A percentile compares a stretch with the other conserved stretches of the same genome.
Evolutionary conservation across 2,797 vertebrate species (phyloP).

Genomic region (Chaetophractus vellerosus): DNA sequence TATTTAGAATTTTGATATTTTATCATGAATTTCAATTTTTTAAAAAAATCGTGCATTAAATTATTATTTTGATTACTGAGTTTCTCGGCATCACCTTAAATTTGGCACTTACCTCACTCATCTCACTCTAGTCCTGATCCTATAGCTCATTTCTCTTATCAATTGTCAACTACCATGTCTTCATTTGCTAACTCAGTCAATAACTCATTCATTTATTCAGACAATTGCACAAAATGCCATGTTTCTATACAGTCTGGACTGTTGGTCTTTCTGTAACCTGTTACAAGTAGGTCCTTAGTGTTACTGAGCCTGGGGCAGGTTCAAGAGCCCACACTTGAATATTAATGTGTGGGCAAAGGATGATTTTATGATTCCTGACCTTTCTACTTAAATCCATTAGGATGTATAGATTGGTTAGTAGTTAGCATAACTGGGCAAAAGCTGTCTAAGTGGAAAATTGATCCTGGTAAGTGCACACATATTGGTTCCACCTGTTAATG

Average conservation of each 20-base stretch:
- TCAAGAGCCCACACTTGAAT: conserved; percentile 76
- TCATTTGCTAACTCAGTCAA: neutral
- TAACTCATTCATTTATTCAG: conserved; percentile 1
- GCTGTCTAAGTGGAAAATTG: conserved; percentile 91
- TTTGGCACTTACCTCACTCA: neutral
- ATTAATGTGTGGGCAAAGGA: conserved; percentile 88
- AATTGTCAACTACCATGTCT: neutral
- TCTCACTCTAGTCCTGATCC: neutral
- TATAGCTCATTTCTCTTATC: neutral
- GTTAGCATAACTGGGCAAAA: conserved; percentile 88
- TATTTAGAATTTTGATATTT: neutral
- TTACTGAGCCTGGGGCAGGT: conserved; percentile 45
- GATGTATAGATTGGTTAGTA: conserved; percentile 88
- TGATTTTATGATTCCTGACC: conserved; percentile 86
- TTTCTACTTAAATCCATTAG: conserved; percentile 89
- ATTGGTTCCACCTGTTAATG: conserved; percentile 85
- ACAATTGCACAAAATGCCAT: neutral
- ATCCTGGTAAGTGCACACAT: conserved; percentile 88
- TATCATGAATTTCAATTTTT: neutral
- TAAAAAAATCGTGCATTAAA: neutral
- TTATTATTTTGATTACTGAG: neutral
- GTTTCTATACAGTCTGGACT: neutral
- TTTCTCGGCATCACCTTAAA: neutral
- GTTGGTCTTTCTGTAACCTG: conserved; percentile 29
- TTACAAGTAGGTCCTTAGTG: conserved; percentile 59